Conservation (phyloP, 2,888 invertebrate genomes). For the Psylliodes chrysocephalus region DNA sequence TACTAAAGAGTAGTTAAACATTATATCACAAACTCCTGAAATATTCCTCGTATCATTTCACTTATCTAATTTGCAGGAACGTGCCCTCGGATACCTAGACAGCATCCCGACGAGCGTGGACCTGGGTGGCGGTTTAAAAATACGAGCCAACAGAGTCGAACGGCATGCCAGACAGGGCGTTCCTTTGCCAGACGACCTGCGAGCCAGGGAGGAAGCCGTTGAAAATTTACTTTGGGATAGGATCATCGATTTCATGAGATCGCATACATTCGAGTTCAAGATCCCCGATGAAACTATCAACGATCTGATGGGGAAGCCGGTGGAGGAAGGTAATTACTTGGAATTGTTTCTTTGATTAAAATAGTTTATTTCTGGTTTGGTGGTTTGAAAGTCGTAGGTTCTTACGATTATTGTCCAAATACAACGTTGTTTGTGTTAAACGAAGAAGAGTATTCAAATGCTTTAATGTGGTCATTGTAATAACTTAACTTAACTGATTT, state of each 20-base stretch:
- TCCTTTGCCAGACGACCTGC: conserved; percentile 70
- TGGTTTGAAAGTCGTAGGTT: no score
- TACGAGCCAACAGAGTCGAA: conserved; percentile 64
- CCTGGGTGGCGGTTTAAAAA: conserved; percentile 72
- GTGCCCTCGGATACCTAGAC: conserved; percentile 77
- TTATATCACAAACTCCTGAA: no score
- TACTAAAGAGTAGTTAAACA: no score
- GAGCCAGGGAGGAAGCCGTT: conserved; percentile 77
- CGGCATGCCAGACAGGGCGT: conserved; percentile 55
- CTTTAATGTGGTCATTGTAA: no score
- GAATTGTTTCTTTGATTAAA: neutral
- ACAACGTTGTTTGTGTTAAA: no score
- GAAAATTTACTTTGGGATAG: conserved; percentile 80
- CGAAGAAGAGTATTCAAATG: no score
- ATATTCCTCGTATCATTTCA: neutral
- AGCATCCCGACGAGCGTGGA: conserved; percentile 69
- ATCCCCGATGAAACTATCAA: conserved; percentile 78
- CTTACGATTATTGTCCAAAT: no score
- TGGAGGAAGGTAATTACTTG: conserved; percentile 78
- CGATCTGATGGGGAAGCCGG: conserved; percentile 75
- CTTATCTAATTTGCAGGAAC: conserved; percentile 68
- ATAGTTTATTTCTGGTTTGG: no score
- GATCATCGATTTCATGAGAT: conserved; percentile 78
- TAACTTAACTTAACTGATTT: no score
- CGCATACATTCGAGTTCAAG: conserved; percentile 83